Evolutionary conservation across 2,797 vertebrate species (phyloP), one percentile per base, ranked within the genome.

Genomic region (Xenops minutus): DNA sequence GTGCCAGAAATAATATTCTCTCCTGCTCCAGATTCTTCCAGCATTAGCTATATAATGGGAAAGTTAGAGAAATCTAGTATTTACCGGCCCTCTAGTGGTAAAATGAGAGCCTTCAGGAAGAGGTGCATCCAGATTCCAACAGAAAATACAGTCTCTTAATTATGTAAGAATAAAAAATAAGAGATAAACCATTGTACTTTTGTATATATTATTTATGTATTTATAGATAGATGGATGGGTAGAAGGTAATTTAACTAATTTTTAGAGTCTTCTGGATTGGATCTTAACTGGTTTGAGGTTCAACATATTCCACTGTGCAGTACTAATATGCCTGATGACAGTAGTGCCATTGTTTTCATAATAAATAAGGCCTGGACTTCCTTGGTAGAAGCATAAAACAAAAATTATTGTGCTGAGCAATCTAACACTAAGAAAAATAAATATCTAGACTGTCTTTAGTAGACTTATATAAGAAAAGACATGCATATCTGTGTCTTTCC

Each of bases 11-110:
- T 54, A 91, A 85, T 80, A 85, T 71, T 93, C 92, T 5, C 29
- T 68, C 23, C 88, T 1, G 0, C 24, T 72, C 30, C 20, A 64
- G 22, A 92, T 77, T 89, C 61, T 85, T 85, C 68, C 46, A 61
- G 32, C 23, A 36, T 72, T 61, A 92, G 18, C 34, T 58, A 20
- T 87, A 20, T 26, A 88, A 66, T 19, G 5, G 5, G 17, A 13
- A 94, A 91, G 27, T 61, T 75, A 51, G 71, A 83, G 36, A 78
- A 82, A 54, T 18, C 41, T 85, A 41, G n/a, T 55, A 77, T 32
- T 54, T 89, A 69, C n/a, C 9, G 68, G 93, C 89, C 92, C 81
- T 95, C 95, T 96, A 94, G 91, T 81, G 95, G 92, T 85, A 76
- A 73, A 90, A 75, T 0, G 0, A 46, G 48, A 76, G 7, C 7